A percentile compares a stretch with the other conserved stretches of the same genome.
Conservation (phyloP, 1,140 invertebrate genomes). For the Pinna nobilis region DNA sequence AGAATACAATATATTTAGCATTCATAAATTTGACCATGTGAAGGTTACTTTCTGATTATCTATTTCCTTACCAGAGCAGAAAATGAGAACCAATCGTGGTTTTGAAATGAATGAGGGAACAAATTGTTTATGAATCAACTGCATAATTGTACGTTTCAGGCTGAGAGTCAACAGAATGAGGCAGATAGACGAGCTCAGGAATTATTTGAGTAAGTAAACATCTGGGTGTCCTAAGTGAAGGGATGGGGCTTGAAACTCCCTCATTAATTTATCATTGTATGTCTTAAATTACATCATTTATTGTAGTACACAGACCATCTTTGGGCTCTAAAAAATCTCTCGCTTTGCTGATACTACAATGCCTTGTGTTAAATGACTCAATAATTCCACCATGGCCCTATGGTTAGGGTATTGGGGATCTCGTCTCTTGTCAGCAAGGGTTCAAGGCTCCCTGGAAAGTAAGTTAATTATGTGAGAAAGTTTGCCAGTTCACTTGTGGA, state of each 20-base stretch:
- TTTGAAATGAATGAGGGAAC: not conserved
- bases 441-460: too few relatives aligned
- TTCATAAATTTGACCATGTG: not conserved
- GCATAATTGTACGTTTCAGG: slow-evolving; percentile 2
- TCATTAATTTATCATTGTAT: too few relatives aligned
- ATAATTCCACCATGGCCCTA: too few relatives aligned
- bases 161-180: slow-evolving; percentile 34
- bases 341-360: too few relatives aligned
- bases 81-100: not conserved
- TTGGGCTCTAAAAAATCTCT: too few relatives aligned
- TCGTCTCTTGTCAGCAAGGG: too few relatives aligned
- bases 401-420: too few relatives aligned
- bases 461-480: too few relatives aligned
- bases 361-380: too few relatives aligned
- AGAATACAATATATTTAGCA: not conserved
- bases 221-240: too few relatives aligned
- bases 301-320: not conserved
- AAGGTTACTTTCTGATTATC: not conserved
- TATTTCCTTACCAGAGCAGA: not conserved
- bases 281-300: not conserved
- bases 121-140: not conserved
- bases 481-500: too few relatives aligned
- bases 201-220: slow-evolving; percentile 44
- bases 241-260: too few relatives aligned
- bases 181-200: slow-evolving; percentile 29